Evolutionary conservation across 2,113 vertebrate species (phyloP), one percentile per base, ranked within the genome.

Genomic region (Pomatorhinus ruficollis): DNA sequence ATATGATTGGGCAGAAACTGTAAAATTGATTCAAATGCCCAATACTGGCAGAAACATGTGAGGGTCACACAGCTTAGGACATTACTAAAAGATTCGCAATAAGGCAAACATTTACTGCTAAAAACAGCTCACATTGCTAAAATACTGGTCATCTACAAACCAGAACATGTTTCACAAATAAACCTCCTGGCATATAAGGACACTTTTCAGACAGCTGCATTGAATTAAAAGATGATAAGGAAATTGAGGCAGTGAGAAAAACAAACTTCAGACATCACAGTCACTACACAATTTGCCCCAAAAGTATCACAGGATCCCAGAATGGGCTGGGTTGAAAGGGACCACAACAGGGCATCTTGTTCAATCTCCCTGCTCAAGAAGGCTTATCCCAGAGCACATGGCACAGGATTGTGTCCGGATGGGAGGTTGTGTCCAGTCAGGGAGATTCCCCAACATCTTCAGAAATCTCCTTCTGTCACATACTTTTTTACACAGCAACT

Each of bases 41-140:
- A 77, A 49, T 75, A 83, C 44, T 61, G 50, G 72, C 28, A 88
- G 61, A 97, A 87, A 70, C 39, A 77, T 59, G 30, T 69, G 25
- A 70, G 24, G 69, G 71, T 77, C 79, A 93, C 5, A 3, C 23
- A 84, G 19, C 30, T 88, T 35, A 78, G 64, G 44, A 66, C 90
- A 89, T 53, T n/a, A 75, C 24, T 40, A 68, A 77, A 88, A 77
- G 42, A 87, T 71, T 24, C 0, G 2, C 69, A 92, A 47, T 40
- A 81, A 88, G 60, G 72, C 83, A 89, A 91, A 78, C 72, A 97
- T 68, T 81, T 71, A 50, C n/a, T 54, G 54, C 72, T 85, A 91
- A 89, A 93, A 85, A 3, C 72, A 95, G 52, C 27, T 68, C 13
- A 4, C 72, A 95, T 95, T 40, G 23, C 59, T 94, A 2, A 76